Base-by-base conservation (phyloP, 2,888 invertebrate genomes). In the Empis stercorea region DNA sequence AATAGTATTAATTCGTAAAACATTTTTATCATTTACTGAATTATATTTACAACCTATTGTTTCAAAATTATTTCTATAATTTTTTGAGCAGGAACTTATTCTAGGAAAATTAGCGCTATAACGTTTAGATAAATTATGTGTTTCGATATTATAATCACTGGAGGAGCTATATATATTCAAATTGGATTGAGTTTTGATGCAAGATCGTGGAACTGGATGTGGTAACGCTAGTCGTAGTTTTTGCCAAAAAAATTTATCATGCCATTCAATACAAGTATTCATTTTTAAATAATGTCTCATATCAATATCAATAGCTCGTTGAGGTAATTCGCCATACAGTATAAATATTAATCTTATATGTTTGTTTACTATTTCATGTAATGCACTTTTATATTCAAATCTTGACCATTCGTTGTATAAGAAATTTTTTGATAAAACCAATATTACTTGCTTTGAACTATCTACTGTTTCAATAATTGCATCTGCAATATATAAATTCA, bases 171-270 rank as follows among this genome's bases (percentile, higher is more conserved):
- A 82, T 68, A 82, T 81, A 68, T 82, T 82, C 61, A 79, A 77
- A 56, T 80, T 77, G 51, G 81, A 79, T 27, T 27, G 11, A 14
- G 23, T 11, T 23, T 40, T 40, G 9, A 23, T 14, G 14, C 5
- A 27, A 40, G n/a, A 27, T 23, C n/a, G n/a, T 40, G 14, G 54
- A 10, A 61, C 58, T 36, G 52, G 46, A 46, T 62, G 87, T 50
- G 93, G 93, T 80, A 94, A 81, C 47, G 91, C 87, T 63, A 88
- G 88, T 63, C 87, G 81, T 53, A 96, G 73, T 71, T 95, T 94
- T 65, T 93, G 91, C 96, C 96, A 96, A 74, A 96, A 96, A 64
- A 89, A 82, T 65, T 87, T 84, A 71, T 96, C 94, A 54, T 88
- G 88, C 85, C 88, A 91, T 68, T 88, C 87, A 63, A 96, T 82